Evolutionary conservation across 1,140 invertebrate genomes (phyloP).

Genomic region (Ips typographus): DNA sequence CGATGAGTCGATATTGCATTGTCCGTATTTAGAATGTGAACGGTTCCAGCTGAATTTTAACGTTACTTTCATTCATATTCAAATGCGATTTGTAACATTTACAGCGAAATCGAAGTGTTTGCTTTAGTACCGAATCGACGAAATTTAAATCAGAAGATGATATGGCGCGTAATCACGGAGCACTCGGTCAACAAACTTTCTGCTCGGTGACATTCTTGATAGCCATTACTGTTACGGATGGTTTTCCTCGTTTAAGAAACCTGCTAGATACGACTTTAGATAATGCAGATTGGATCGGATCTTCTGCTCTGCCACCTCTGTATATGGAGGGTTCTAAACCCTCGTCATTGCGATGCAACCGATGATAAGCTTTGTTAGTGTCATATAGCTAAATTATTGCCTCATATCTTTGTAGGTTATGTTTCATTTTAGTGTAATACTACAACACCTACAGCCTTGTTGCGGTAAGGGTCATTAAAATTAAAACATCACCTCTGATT

Average conservation of each 20-base stretch:
- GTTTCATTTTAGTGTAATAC: no score
- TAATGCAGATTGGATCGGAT: not conserved
- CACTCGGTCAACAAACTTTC: conserved; percentile 7
- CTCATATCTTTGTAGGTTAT: no score
- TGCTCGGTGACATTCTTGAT: conserved; percentile 7
- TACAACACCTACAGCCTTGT: no score
- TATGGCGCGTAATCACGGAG: not conserved
- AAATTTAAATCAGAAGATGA: conserved; percentile 3
- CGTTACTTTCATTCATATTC: conserved; percentile 13
- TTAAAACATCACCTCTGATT: no score
- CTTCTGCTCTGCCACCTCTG: not conserved
- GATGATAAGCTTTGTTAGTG: not conserved
- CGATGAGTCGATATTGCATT: conserved; percentile 12
- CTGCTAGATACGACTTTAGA: conserved; percentile 1
- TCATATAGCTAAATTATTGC: not conserved
- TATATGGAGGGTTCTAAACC: not conserved
- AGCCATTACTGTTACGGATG: conserved; percentile 12
- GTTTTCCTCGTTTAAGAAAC: conserved; percentile 5
- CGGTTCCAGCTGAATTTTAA: conserved; percentile 8
- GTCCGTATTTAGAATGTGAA: conserved; percentile 16
- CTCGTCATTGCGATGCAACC: not conserved
- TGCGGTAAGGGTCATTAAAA: no score
- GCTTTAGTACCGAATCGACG: not conserved
- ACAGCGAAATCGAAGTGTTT: not conserved
- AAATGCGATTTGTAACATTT: conserved; percentile 1